These are phyloP conservation scores for Lasioglossum villosulum DNA, from an alignment of 2,888 invertebrate genomes.

Conservation along the genomic window DNA sequence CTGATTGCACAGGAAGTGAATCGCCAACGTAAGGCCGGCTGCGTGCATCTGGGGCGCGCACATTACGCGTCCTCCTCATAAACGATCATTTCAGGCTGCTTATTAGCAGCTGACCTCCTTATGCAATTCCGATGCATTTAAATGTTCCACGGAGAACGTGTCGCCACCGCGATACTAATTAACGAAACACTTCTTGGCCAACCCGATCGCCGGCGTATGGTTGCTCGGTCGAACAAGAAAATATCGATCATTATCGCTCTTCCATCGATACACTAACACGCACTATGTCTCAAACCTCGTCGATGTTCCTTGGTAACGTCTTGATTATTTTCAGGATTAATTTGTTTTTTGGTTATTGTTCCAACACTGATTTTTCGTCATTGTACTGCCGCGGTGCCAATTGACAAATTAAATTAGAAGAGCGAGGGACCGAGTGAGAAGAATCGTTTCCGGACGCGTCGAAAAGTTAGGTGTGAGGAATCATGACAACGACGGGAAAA, in stretches of 20 bases:
- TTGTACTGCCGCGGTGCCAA: too few relatives aligned
- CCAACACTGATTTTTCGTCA: too few relatives aligned
- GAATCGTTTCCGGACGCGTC: background rate
- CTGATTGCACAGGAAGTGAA: slow-evolving; percentile 69
- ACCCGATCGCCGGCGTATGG: too few relatives aligned
- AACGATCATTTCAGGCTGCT: slow-evolving; percentile 53
- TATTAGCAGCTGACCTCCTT: slow-evolving; percentile 10
- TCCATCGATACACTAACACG: background rate
- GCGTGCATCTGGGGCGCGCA: slow-evolving; percentile 61
- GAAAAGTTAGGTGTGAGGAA: background rate
- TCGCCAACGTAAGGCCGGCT: slow-evolving; percentile 58
- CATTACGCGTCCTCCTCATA: slow-evolving; percentile 59
- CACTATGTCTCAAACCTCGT: background rate
- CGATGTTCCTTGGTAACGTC: background rate
- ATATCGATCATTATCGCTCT: background rate
- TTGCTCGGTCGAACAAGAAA: background rate
- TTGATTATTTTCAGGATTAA: too few relatives aligned
- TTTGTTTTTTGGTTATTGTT: too few relatives aligned
- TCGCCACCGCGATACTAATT: background rate
- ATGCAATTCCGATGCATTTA: slow-evolving; percentile 1
- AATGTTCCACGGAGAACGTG: background rate
- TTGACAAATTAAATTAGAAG: background rate
- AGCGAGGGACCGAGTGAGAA: background rate
- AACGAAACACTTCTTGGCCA: background rate
- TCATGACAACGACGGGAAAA: background rate